Conservation (phyloP, 1,140 invertebrate species). For the Heliothis virescens region DNA sequence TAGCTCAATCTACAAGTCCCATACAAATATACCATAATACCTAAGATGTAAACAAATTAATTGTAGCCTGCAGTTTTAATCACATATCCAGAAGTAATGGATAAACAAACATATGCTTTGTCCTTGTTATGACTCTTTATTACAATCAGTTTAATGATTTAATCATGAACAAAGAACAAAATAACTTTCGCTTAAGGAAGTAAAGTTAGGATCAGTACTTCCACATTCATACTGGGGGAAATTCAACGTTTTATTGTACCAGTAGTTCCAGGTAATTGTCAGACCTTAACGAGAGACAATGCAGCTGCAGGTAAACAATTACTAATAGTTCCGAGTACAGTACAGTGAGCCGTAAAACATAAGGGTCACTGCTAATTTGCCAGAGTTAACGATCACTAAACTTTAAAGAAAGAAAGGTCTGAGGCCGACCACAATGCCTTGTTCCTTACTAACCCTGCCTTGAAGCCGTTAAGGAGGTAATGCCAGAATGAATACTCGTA, state of each 20-base stretch:
- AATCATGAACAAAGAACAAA: too few species aligned
- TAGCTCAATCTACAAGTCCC: neutral
- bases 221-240: neutral
- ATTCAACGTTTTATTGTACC: neutral
- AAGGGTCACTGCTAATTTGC: slow-evolving; percentile 24
- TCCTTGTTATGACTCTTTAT: too few species aligned
- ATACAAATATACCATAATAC: neutral
- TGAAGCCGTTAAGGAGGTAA: slow-evolving; percentile 15
- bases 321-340: slow-evolving; percentile 18
- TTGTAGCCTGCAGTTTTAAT: too few species aligned
- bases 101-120: too few species aligned
- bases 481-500: neutral
- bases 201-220: too few species aligned
- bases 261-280: neutral
- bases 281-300: slow-evolving; percentile 13
- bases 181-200: too few species aligned
- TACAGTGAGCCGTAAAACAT: slow-evolving; percentile 7
- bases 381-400: slow-evolving; percentile 19
- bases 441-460: slow-evolving; percentile 26
- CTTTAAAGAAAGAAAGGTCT: slow-evolving; percentile 26
- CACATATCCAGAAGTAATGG: too few species aligned
- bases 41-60: too few species aligned
- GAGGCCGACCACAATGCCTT: slow-evolving; percentile 27
- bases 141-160: too few species aligned
- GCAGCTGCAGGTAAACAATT: neutral